Conservation (phyloP, 2,113 vertebrate species). For the Scatophagus argus region DNA sequence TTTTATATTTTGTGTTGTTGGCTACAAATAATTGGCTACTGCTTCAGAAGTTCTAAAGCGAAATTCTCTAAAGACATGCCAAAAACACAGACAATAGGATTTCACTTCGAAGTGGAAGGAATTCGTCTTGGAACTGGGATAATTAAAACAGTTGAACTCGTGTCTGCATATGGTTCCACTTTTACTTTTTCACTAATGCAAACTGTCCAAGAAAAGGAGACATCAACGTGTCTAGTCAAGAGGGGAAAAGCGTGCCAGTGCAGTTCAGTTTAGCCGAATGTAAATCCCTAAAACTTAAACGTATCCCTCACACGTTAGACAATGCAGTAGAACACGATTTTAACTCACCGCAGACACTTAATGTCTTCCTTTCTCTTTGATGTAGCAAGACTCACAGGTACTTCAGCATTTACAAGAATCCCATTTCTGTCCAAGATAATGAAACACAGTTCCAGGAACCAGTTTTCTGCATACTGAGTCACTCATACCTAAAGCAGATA, state of each 20-base stretch:
- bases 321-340: not conserved
- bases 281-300: not conserved
- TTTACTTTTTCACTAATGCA: constrained; percentile 13
- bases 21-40: constrained; percentile 33
- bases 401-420: not conserved
- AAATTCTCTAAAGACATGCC: constrained; percentile 8
- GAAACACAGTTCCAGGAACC: constrained; percentile 29
- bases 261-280: not conserved
- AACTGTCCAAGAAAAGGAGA: constrained; percentile 5
- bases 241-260: not conserved
- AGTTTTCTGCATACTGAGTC: not conserved
- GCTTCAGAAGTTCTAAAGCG: constrained; percentile 37
- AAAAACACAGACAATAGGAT: constrained; percentile 33
- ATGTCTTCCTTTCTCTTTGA: not conserved
- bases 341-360: not conserved
- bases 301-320: not conserved
- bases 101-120: constrained; percentile 25
- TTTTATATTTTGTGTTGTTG: not conserved
- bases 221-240: not conserved
- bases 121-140: constrained; percentile 36
- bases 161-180: constrained; percentile 46
- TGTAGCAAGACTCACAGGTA: not conserved
- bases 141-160: constrained; percentile 24
- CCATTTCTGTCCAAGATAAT: not conserved
- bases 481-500: not conserved